Conservation (phyloP, 2,113 vertebrate species). For the Peromyscus leucopus region DNA sequence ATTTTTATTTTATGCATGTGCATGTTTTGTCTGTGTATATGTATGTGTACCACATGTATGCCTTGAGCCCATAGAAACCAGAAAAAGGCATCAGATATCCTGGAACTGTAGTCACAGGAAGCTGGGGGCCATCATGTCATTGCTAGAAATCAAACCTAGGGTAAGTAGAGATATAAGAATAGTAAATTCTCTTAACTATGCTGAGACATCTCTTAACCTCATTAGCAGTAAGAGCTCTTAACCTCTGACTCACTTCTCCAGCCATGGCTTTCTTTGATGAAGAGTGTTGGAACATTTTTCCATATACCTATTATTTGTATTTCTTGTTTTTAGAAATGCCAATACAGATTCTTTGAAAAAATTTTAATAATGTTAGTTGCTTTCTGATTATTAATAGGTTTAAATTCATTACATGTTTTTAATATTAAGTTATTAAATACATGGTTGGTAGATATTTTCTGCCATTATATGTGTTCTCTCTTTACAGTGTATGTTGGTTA, state of each 20-base stretch:
- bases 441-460: not conserved
- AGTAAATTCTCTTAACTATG: not conserved
- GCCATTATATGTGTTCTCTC: not conserved
- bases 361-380: not conserved
- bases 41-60: not conserved
- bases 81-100: not conserved
- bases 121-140: not conserved
- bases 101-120: not conserved
- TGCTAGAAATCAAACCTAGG: not conserved
- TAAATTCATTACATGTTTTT: not conserved
- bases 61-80: not conserved
- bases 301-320: not conserved
- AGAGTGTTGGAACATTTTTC: not conserved
- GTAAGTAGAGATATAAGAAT: not conserved
- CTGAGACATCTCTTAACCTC: not conserved
- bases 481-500: not conserved
- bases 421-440: not conserved
- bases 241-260: not conserved
- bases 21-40: not conserved
- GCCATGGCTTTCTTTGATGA: not conserved
- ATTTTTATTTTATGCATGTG: not conserved
- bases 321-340: not conserved
- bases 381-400: not conserved
- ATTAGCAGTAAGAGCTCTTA: not conserved
- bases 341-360: not conserved